Base-by-base conservation (phyloP, 2,888 invertebrate genomes). In the Dryobota labecula region DNA sequence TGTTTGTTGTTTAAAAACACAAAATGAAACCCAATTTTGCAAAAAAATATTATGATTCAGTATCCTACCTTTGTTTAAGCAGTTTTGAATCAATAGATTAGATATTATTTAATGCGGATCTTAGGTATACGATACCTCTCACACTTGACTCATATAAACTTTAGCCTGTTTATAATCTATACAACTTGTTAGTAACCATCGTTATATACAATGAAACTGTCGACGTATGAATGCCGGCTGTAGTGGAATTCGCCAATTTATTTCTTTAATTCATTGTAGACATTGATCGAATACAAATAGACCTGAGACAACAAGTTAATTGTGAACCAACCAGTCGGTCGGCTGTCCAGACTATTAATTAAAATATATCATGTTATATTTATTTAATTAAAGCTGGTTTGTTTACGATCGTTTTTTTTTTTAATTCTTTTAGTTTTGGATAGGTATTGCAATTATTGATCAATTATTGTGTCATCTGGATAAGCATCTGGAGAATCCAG, bases 281-380 rank as follows among this genome's bases (percentile, higher is more conserved):
- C 49, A 36, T 38, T 57, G 51, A 58, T 68, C 33, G 58, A 70
- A 76, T 74, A 76, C 27, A 60, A 54, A 74, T 45, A 54, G 38
- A 38, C 9, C n/a, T 36, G 11, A 36, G 41, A 20, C 49, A 36
- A 60, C 43, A 8, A 61, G 45, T 36, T 51, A 51, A 53, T 53
- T 53, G 15, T 49, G 13, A 15, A 20, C n/a, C n/a, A n/a, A 24
- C 61, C 20, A 27, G 49, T 43, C 36, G 33, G 41, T 43, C 6
- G 18, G 13, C 51, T 51, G 15, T 38, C 11, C 30, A 11, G n/a
- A 53, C 51, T n/a, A 51, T 49, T 51, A 41, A 70, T 43, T 51
- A 33, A 57, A 57, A 41, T 51, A 70, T 27, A 6, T 27, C 20
- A 41, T 24, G 33, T 69, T 41, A 7, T 65, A 43, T 33, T 20